A percentile compares a stretch with the other conserved stretches of the same genome.
These are phyloP conservation scores for Brachypodius melanocephalos DNA, from an alignment of 2,113 vertebrate genomes.

Conservation along the genomic window DNA sequence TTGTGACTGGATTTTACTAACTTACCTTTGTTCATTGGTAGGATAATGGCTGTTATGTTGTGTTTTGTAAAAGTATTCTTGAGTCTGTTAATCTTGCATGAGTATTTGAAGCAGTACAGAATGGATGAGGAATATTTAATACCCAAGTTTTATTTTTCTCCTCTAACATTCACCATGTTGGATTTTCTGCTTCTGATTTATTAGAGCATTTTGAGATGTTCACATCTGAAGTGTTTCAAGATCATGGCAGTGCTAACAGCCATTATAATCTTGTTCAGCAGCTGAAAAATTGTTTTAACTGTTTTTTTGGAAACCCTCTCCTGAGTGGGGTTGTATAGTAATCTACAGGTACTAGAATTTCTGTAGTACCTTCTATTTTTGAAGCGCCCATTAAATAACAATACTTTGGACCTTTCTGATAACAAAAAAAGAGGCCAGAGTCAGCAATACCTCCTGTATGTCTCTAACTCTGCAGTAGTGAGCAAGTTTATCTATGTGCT, in stretches of 20 bases:
- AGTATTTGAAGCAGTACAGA: neutral
- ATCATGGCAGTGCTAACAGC: neutral
- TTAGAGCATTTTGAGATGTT: neutral
- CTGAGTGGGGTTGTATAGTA: neutral
- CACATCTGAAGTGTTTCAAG: neutral
- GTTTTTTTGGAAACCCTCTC: neutral
- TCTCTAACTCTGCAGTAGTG: neutral
- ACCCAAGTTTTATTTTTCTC: neutral
- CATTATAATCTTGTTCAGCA: neutral
- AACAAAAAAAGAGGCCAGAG: neutral
- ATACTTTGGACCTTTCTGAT: neutral
- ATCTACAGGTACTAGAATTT: neutral
- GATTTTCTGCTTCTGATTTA: neutral
- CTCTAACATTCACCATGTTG: neutral
- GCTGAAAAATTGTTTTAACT: neutral
- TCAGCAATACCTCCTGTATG: neutral
- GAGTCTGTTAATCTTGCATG: neutral
- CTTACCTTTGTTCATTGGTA: neutral
- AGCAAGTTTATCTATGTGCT: accelerated
- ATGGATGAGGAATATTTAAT: neutral
- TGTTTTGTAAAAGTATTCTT: neutral
- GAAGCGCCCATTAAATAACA: neutral
- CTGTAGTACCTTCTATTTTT: neutral
- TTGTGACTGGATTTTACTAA: neutral
- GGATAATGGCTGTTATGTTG: neutral